phyloP scores from a whole-genome alignment of 2,113 vertebrate species.

The Triplophysa rosa region DNA sequence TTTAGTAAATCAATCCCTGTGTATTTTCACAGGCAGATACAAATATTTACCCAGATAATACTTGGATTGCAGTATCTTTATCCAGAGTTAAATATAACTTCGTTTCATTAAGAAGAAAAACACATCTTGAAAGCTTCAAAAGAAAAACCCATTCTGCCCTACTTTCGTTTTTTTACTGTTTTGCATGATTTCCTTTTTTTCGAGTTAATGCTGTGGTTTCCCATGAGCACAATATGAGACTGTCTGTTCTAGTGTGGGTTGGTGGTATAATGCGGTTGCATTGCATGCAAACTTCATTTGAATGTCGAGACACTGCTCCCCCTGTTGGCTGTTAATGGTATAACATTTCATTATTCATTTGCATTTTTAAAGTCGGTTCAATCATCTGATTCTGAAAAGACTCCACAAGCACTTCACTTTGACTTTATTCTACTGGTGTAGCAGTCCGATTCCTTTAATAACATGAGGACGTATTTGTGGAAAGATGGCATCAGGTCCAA shows the following conservation, averaged over 20 bases:
- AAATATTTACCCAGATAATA: neutral
- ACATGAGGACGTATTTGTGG: neutral
- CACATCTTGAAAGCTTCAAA: neutral
- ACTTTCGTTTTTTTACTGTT: neutral
- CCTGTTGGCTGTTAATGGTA: conserved; percentile 60
- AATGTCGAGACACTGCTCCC: conserved; percentile 46
- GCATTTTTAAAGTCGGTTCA: neutral
- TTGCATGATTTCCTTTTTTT: conserved; percentile 5
- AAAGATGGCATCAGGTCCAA: neutral
- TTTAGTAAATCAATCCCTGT: neutral
- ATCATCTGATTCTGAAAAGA: conserved; percentile 17
- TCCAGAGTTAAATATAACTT: neutral
- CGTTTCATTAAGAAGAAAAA: neutral
- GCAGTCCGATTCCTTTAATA: neutral
- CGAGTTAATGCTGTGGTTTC: conserved; percentile 27
- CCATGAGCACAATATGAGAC: conserved; percentile 27
- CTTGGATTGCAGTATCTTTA: neutral
- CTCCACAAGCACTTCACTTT: neutral
- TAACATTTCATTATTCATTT: conserved; percentile 31
- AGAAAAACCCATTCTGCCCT: neutral
- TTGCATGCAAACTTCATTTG: conserved; percentile 40
- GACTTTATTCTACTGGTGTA: neutral
- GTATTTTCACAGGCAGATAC: neutral
- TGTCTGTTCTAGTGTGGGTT: conserved; percentile 10
- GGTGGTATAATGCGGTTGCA: conserved; percentile 9